A percentile compares a stretch with the other conserved stretches of the same genome.
These are phyloP conservation scores for Phasianus colchicus DNA, from an alignment of 2,113 vertebrate species.

Conservation along the genomic window DNA sequence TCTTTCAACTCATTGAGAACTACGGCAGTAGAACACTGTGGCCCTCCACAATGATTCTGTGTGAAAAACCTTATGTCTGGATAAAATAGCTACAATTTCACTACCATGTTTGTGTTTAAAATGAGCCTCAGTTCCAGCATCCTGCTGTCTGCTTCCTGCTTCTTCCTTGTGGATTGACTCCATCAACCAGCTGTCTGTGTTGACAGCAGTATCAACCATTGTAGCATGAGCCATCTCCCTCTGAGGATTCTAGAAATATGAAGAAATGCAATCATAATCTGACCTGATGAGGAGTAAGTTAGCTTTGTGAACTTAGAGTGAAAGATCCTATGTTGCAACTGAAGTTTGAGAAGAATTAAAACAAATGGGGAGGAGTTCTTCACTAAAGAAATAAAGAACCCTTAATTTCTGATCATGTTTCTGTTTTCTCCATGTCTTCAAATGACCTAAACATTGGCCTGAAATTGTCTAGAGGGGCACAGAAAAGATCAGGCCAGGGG, in stretches of 20 bases:
- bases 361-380: not conserved
- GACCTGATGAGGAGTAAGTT: not conserved
- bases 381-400: not conserved
- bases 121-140: not conserved
- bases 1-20: not conserved
- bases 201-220: slow-evolving; percentile 28
- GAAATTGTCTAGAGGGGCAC: not conserved
- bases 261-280: slow-evolving; percentile 1
- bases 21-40: not conserved
- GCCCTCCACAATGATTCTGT: not conserved
- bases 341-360: not conserved
- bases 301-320: not conserved
- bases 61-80: not conserved
- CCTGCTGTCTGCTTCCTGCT: not conserved
- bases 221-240: not conserved
- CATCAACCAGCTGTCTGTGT: slow-evolving; percentile 21
- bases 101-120: not conserved
- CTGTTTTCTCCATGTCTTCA: not conserved
- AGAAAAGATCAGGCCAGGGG: not conserved
- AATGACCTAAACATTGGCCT: not conserved
- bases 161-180: not conserved
- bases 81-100: not conserved
- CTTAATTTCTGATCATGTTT: not conserved
- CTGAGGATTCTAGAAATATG: slow-evolving; percentile 24
- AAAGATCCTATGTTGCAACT: not conserved